phyloP scores from a whole-genome alignment of 2,888 invertebrate species.

The Zele albiditarsus region DNA sequence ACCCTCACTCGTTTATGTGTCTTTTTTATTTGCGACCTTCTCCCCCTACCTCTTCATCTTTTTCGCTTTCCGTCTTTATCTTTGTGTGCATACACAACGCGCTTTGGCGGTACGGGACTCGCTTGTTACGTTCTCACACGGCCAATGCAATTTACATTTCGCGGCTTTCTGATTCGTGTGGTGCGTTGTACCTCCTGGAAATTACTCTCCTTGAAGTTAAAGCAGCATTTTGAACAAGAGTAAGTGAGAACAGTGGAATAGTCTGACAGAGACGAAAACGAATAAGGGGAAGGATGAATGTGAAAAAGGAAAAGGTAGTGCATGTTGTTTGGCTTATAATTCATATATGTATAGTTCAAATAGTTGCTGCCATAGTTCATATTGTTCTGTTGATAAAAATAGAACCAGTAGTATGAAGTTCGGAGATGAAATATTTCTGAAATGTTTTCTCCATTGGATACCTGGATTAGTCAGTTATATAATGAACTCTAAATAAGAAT shows the following conservation, averaged over 20 bases:
- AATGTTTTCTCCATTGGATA: not conserved
- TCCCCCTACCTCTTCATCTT: conserved; percentile 7
- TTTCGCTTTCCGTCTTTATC: conserved; percentile 42
- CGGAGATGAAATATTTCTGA: not conserved
- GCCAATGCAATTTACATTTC: conserved; percentile 43
- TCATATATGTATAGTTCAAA: not conserved
- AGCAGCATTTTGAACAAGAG: not conserved
- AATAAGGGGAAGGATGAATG: too few species aligned
- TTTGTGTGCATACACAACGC: conserved; percentile 29
- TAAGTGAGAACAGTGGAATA: not conserved
- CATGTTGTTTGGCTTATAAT: not conserved
- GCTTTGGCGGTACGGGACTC: conserved; percentile 41
- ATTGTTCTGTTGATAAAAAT: not conserved
- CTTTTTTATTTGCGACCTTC: conserved; percentile 42
- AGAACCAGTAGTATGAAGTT: too few species aligned
- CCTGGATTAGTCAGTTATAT: not conserved
- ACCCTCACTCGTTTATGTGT: conserved; percentile 36
- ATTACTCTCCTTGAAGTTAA: conserved; percentile 35
- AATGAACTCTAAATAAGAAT: conserved; percentile 16
- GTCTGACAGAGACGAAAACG: too few species aligned
- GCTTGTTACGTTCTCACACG: conserved; percentile 45
- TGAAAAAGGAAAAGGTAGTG: too few species aligned
- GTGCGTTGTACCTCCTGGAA: conserved; percentile 31
- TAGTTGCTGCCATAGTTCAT: not conserved
- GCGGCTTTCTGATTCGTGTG: conserved; percentile 39